Evolutionary conservation across 1,140 invertebrate species (phyloP).

Genomic region (Wiebesia pumilae): DNA sequence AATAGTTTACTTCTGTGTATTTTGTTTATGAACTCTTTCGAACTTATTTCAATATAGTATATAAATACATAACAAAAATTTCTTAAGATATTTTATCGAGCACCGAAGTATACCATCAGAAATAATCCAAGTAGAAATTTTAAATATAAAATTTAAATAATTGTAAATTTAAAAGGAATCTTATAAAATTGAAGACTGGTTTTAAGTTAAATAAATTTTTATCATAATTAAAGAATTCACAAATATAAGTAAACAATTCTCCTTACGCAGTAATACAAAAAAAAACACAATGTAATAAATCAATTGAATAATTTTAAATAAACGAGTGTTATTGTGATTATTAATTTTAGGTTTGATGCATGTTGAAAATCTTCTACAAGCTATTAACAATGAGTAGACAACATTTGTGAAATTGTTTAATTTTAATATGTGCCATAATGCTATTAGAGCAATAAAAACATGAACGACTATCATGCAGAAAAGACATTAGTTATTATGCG

Average conservation of each 20-base stretch:
- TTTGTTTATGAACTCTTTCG: too few relatives aligned
- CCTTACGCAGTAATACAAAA: neutral
- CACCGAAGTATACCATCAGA: too few relatives aligned
- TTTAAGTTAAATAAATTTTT: neutral
- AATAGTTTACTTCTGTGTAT: too few relatives aligned
- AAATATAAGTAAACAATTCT: too few relatives aligned
- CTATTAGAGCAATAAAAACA: slow-evolving; percentile 20
- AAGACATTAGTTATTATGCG: slow-evolving; percentile 4
- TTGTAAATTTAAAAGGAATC: too few relatives aligned
- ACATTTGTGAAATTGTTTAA: slow-evolving; percentile 3
- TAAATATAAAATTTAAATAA: too few relatives aligned
- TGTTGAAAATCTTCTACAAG: neutral
- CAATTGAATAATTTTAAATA: neutral
- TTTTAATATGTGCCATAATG: neutral
- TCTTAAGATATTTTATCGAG: too few relatives aligned
- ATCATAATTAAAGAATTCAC: neutral
- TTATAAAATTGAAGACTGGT: neutral
- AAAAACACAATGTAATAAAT: neutral
- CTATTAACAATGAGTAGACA: slow-evolving; percentile 4
- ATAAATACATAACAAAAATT: too few relatives aligned
- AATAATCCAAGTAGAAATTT: too few relatives aligned
- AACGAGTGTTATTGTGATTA: neutral
- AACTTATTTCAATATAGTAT: too few relatives aligned
- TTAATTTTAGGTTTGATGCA: neutral
- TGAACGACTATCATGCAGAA: neutral